Evolutionary conservation across 2,797 vertebrate genomes (phyloP).

Genomic region (Lerista edwardsae): DNA sequence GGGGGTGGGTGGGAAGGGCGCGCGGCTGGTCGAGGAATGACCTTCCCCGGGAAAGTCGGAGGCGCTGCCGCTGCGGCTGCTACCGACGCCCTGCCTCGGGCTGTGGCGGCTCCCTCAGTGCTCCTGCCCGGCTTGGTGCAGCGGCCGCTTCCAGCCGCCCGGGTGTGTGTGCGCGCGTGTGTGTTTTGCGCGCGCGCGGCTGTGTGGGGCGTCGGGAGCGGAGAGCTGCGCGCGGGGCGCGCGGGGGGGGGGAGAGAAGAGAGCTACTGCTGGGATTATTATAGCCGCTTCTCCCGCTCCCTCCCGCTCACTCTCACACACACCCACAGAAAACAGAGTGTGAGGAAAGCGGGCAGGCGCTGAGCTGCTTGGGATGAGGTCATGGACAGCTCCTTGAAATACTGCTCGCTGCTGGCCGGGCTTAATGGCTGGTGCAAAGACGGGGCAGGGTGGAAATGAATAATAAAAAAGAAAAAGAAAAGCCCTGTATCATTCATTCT

Average conservation of each 20-base stretch:
- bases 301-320: too few species aligned
- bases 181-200: neutral
- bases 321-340: neutral
- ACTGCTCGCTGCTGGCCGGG: constrained; percentile 17
- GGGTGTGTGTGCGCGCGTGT: neutral
- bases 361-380: constrained; percentile 48
- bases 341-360: neutral
- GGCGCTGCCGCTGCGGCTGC: constrained; percentile 12
- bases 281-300: neutral
- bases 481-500: too few species aligned
- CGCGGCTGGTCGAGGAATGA: neutral
- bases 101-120: neutral
- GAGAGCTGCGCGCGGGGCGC: neutral
- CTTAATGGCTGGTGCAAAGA: constrained; percentile 38
- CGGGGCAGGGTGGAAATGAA: neutral
- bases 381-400: constrained; percentile 70
- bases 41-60: constrained; percentile 33
- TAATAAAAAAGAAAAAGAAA: neutral
- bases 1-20: neutral
- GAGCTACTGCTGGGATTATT: constrained; percentile 1
- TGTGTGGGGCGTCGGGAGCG: neutral
- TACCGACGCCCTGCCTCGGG: neutral
- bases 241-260: neutral
- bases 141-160: neutral
- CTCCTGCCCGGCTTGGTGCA: constrained; percentile 6